Evolutionary conservation across 2,797 vertebrate genomes (phyloP), one percentile per base, ranked within the genome.

Genomic region (Sus cebifrons): DNA sequence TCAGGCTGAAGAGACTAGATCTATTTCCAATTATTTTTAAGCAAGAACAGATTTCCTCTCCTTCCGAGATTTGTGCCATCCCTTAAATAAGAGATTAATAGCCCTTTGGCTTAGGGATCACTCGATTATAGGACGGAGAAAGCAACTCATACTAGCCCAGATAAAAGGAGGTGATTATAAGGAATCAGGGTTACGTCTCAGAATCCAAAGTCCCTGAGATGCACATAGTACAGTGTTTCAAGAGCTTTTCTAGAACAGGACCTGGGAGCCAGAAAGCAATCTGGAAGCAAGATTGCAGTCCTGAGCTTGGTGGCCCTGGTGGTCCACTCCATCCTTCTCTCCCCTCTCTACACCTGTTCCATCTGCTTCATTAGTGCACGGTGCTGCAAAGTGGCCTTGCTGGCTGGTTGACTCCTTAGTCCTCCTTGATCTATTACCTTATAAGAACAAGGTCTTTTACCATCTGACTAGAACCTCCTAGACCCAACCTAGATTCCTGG

Each of bases 21-120:
- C 73, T 60, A 11, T 62, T 89, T 83, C 91, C 36, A 23, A n/a
- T 77, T 95, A 32, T 87, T 75, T 75, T 82, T 67, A 84, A 89
- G 71, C 56, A 85, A 79, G 56, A 78, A 71, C 90, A 71, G 40
- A 49, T 29, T 86, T 90, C 13, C 15, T 27, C 7, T 62, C 52
- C 68, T 44, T 82, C 64, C n/a, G 68, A 54, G 21, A 56, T 17
- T 52, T 58, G 20, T 74, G 52, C 75, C 16, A 75, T 16, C 23
- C 12, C 67, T 75, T 82, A 75, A 60, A 49, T 68, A 75, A 82
- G 29, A 32, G 3, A 54, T 49, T 36, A 58, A 62, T 56, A 44
- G 40, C 40, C 20, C 85, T 83, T 92, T 54, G 23, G 20, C 78
- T 62, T 44, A 71, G 36, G 49, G 36, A 58, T 91, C 62, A 32